A percentile compares a stretch with the other conserved stretches of the same genome.
Evolutionary conservation across 2,888 invertebrate genomes (phyloP).

Genomic region (Microplitis deprimator): DNA sequence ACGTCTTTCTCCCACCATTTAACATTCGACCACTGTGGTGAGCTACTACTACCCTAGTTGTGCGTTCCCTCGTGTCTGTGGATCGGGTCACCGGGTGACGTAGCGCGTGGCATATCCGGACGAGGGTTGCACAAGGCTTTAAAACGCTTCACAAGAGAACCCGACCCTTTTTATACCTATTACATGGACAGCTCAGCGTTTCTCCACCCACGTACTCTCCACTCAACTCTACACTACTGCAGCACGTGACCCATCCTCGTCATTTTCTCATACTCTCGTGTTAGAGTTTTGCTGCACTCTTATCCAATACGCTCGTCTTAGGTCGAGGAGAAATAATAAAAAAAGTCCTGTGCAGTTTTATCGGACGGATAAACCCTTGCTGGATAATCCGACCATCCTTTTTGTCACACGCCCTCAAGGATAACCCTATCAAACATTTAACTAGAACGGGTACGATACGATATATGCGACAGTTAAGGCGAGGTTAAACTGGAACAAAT

Average conservation of each 20-base stretch:
- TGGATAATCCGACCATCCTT: conserved; percentile 37
- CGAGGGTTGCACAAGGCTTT: conserved; percentile 33
- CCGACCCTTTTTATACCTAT: conserved; percentile 5
- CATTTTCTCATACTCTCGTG: conserved; percentile 4
- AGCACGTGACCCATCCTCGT: not conserved
- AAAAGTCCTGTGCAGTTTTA: conserved; percentile 8
- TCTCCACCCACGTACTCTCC: not conserved
- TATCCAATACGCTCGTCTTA: not conserved
- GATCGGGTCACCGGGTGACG: conserved; percentile 67
- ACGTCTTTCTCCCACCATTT: conserved; percentile 33
- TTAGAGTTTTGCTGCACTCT: conserved; percentile 2
- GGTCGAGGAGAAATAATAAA: conserved; percentile 1
- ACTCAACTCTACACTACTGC: not conserved
- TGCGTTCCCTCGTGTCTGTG: conserved; percentile 59
- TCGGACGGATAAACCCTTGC: conserved; percentile 27
- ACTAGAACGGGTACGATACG: not conserved
- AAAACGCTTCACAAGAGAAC: conserved; percentile 37
- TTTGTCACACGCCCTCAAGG: conserved; percentile 30
- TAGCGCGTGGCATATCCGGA: conserved; percentile 39
- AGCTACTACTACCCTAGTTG: conserved; percentile 67
- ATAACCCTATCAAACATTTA: not conserved
- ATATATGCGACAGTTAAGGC: not conserved
- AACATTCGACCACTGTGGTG: conserved; percentile 25
- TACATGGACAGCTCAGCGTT: conserved; percentile 5
- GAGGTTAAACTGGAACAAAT: conserved; percentile 28